These are phyloP conservation scores for Otus sunia DNA, from an alignment of 2,113 vertebrate species.

Conservation along the genomic window DNA sequence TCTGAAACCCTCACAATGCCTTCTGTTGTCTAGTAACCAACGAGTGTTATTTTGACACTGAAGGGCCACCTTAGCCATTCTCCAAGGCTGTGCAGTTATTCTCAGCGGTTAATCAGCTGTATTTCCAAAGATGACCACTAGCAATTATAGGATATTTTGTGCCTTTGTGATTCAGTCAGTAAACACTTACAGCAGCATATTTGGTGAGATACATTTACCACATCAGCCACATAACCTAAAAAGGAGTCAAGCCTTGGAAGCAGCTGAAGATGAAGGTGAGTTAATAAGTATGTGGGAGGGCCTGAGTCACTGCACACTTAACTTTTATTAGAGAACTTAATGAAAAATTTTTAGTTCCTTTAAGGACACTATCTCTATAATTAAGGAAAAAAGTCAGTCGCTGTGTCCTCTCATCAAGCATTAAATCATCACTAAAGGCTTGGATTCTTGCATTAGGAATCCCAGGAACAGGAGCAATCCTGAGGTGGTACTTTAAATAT, in stretches of 20 bases:
- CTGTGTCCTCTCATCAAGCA: not conserved
- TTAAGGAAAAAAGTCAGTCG: not conserved
- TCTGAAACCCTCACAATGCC: not conserved
- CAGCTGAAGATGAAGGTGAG: not conserved
- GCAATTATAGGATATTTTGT: not conserved
- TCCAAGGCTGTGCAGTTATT: not conserved
- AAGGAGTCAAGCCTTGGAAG: not conserved
- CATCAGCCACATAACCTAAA: not conserved
- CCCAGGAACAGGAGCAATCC: not conserved
- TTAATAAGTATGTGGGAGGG: not conserved
- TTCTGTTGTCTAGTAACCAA: not conserved
- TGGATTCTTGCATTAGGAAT: not conserved
- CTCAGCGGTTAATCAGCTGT: not conserved
- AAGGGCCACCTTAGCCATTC: not conserved
- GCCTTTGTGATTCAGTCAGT: not conserved
- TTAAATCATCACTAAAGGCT: not conserved
- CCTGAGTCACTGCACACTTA: not conserved
- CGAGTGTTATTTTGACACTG: not conserved
- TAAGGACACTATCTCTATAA: not conserved
- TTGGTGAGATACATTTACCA: not conserved
- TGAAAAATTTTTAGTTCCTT: not conserved
- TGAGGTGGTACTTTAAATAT: not conserved
- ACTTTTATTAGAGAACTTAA: not conserved
- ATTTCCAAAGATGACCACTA: not conserved
- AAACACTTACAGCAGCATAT: not conserved